Evolutionary conservation across 1,140 invertebrate species (phyloP).

Genomic region (Megalonaias nervosa): DNA sequence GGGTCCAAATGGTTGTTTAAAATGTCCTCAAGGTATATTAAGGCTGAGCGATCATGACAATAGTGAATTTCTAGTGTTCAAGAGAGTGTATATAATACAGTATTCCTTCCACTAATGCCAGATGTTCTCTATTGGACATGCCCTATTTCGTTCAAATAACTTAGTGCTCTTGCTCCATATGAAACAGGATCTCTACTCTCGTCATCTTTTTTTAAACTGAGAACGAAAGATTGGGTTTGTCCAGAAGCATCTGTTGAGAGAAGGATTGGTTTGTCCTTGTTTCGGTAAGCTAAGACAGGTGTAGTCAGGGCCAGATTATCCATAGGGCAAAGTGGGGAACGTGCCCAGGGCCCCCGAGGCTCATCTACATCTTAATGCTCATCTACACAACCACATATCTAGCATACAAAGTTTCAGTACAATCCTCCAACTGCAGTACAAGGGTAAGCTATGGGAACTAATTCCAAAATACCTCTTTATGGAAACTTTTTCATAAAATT

Average conservation of each 20-base stretch:
- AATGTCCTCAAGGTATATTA: background rate
- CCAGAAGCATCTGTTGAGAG: conserved; percentile 3
- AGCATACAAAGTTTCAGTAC: too few species aligned
- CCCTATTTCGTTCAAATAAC: background rate
- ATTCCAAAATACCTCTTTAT: too few species aligned
- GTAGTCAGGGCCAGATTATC: too few species aligned
- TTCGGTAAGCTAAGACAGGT: conserved; percentile 11
- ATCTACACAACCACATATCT: too few species aligned
- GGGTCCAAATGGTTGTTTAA: too few species aligned
- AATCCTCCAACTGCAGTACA: too few species aligned
- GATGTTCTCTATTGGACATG: conserved; percentile 7
- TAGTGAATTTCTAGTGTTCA: background rate
- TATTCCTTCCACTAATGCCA: conserved; percentile 12
- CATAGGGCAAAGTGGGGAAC: too few species aligned
- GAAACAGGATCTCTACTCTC: background rate
- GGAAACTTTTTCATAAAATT: too few species aligned
- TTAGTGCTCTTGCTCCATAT: background rate
- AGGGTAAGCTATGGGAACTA: too few species aligned
- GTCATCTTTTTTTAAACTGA: background rate
- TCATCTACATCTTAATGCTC: too few species aligned
- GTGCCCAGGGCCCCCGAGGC: too few species aligned
- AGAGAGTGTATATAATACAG: background rate
- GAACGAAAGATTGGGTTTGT: background rate
- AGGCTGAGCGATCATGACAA: background rate
- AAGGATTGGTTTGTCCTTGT: background rate